phyloP scores from a whole-genome alignment of 2,113 vertebrate species.

The Cottus gobio region DNA sequence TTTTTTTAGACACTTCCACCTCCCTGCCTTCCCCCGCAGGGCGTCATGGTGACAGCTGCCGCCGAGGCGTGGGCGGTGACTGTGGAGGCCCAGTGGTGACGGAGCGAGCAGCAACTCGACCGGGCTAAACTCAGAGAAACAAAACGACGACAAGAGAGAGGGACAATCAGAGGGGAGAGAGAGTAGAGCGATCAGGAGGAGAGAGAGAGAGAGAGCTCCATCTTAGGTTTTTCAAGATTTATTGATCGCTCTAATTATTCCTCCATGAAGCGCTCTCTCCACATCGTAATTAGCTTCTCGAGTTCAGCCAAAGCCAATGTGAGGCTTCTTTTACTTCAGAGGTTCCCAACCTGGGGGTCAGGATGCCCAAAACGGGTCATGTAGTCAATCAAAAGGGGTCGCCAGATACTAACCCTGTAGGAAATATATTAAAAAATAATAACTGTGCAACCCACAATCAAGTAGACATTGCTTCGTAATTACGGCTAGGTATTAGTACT shows the following conservation, averaged over 20 bases:
- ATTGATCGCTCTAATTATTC: not conserved
- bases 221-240: not conserved
- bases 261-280: not conserved
- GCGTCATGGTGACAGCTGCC: conserved; percentile 70
- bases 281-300: not conserved
- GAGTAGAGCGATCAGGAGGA: conserved; percentile 1
- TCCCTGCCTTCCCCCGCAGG: conserved; percentile 42
- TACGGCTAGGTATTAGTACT: not conserved
- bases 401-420: too few relatives aligned
- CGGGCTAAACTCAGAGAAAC: not conserved
- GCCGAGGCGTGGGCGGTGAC: conserved; percentile 54
- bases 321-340: not conserved
- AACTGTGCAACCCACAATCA: not conserved
- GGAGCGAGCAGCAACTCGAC: conserved; percentile 18
- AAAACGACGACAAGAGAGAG: not conserved
- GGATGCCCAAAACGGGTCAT: too few relatives aligned
- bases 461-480: not conserved
- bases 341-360: too few relatives aligned
- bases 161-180: not conserved
- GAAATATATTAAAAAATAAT: too few relatives aligned
- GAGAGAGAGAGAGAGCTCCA: not conserved
- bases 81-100: conserved; percentile 47
- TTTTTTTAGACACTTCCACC: conserved; percentile 32
- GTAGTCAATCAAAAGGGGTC: too few relatives aligned
- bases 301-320: too few relatives aligned